These are phyloP conservation scores for Campoplex capitator DNA, from an alignment of 2,888 invertebrate species.

Conservation along the genomic window DNA sequence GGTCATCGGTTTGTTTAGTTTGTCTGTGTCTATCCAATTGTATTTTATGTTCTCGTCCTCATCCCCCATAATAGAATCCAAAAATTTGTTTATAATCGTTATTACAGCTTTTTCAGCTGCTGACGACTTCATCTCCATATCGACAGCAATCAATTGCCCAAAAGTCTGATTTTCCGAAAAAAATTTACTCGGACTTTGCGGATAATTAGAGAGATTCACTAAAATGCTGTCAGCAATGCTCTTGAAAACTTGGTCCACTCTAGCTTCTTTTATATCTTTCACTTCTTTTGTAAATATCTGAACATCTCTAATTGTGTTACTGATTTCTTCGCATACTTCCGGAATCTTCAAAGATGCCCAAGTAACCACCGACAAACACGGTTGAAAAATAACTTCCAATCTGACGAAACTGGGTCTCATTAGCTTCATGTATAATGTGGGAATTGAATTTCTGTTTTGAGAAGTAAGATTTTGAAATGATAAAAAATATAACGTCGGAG, in stretches of 20 bases:
- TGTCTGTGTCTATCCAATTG: constrained; percentile 88
- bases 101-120: constrained; percentile 91
- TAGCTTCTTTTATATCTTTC: constrained; percentile 90
- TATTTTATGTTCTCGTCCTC: constrained; percentile 86
- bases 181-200: constrained; percentile 88
- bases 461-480: background rate
- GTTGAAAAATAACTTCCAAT: constrained; percentile 90
- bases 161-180: constrained; percentile 88
- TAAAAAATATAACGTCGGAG: background rate
- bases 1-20: constrained; percentile 87
- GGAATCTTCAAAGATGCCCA: constrained; percentile 93
- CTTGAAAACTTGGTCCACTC: constrained; percentile 89
- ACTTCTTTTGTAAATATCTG: constrained; percentile 90
- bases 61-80: constrained; percentile 86
- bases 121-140: constrained; percentile 87
- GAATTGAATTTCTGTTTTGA: constrained; percentile 85
- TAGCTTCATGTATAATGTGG: constrained; percentile 89
- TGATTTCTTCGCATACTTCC: constrained; percentile 87
- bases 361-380: constrained; percentile 91
- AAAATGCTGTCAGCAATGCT: constrained; percentile 88
- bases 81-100: constrained; percentile 91
- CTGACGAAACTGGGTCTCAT: constrained; percentile 89
- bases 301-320: constrained; percentile 87
- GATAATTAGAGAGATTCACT: constrained; percentile 87
- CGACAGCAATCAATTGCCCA: constrained; percentile 85